Evolutionary conservation across 2,888 invertebrate species (phyloP), one percentile per base, ranked within the genome.

Genomic region (Mechanitis messenoides): DNA sequence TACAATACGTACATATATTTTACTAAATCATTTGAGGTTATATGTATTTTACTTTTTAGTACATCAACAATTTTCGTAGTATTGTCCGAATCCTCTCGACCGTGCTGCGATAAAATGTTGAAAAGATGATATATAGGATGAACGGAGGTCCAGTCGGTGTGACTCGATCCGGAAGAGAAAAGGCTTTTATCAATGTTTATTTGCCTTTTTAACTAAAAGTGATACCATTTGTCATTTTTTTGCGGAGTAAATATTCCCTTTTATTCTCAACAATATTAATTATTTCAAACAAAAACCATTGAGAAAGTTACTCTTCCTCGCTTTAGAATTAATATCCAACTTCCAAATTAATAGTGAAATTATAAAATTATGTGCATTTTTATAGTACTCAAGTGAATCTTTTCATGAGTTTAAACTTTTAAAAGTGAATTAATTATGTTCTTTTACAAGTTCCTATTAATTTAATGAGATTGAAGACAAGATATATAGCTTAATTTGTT

Each of bases 81-180:
- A 83, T 85, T 83, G 83, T 83, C 73, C 78, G 76, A 72, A 77
- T 62, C 73, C 79, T 71, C 73, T 81, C 79, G 75, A 68, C 77
- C 78, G 81, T 79, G 74, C 75, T 75, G 74, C 75, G 78, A 86
- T 85, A 85, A 85, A 83, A 79, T 72, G 77, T 73, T 85, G 83
- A 84, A 85, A 83, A 80, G 81, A 85, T 84, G 83, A 85, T 80
- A 81, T 84, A 85, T 83, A 77, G 74, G 69, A 55, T 72, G 72
- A 69, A 73, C 74, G 75, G 74, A 74, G 73, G 75, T 69, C 75
- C 74, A 79, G 78, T 76, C 79, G 77, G 74, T 77, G 74, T 75
- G 73, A 75, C 76, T 76, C 74, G 71, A 71, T 72, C 71, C 72
- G 70, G 69, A 74, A 76, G 72, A 72, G 68, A 71, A 70, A 68